Evolutionary conservation across 1,140 invertebrate species (phyloP).

Genomic region (Solen grandis): DNA sequence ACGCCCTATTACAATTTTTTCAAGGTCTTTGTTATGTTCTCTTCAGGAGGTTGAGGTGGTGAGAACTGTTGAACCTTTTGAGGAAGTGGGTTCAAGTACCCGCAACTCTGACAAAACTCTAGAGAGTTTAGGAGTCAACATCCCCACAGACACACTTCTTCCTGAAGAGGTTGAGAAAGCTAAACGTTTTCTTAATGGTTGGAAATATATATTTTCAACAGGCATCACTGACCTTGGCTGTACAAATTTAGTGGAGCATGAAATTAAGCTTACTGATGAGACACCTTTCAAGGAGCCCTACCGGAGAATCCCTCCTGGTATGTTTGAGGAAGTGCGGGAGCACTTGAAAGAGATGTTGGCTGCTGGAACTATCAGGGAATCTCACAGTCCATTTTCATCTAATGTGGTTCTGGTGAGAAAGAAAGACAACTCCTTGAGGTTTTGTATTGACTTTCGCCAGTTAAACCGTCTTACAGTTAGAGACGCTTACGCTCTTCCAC

Average conservation of each 20-base stretch:
- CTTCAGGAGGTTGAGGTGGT: constrained; percentile 19
- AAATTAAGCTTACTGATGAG: too few relatives aligned
- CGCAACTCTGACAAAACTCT: neutral
- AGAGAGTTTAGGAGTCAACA: too few relatives aligned
- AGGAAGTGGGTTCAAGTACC: neutral
- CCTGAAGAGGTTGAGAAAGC: too few relatives aligned
- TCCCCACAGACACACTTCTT: too few relatives aligned
- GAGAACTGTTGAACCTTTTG: neutral
- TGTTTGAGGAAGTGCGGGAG: neutral
- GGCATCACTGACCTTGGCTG: neutral
- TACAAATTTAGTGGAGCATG: neutral
- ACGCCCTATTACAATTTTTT: neutral
- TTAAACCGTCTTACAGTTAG: too few relatives aligned
- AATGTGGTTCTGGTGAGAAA: too few relatives aligned
- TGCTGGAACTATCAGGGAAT: neutral
- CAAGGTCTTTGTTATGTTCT: constrained; percentile 9
- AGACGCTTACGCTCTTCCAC: too few relatives aligned
- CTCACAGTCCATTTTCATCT: constrained; percentile 17
- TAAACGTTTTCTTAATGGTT: neutral
- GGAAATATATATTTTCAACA: constrained; percentile 4
- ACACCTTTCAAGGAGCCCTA: too few relatives aligned
- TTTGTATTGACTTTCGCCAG: too few relatives aligned
- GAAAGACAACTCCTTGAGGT: neutral
- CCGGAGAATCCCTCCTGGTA: too few relatives aligned
- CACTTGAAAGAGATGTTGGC: constrained; percentile 10